Evolutionary conservation across 2,113 vertebrate genomes (phyloP), one percentile per base, ranked within the genome.

Genomic region (Chionomys nivalis): DNA sequence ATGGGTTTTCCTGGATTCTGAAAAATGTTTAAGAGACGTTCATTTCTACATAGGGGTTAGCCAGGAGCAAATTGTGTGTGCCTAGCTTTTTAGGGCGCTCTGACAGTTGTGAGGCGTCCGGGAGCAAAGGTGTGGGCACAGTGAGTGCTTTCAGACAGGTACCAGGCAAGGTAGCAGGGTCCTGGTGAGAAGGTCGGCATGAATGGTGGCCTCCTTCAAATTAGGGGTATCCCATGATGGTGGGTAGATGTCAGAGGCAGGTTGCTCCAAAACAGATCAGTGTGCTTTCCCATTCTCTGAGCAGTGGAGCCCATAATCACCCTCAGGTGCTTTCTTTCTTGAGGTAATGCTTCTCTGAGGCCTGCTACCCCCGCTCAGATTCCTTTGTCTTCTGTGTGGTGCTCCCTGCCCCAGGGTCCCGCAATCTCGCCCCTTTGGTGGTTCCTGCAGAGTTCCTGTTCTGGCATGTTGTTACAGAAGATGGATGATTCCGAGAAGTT

Each of bases 11-110:
- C 68, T 63, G 65, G 85, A n/a, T 66, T 61, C 65, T 68, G 36
- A 85, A 95, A 97, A 90, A 58, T 58, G 58, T 94, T 31, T 8
- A 70, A 79, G 87, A 96, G 58, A 63, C 33, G 31, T 78, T 66
- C 3, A 0, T 52, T 65, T 90, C 55, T 72, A 42, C 82, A 39
- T 93, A 86, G 89, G 89, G 87, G 31, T 83, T 26, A 96, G 92
- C 86, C 90, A 92, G 78, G 11, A 91, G 24, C 58, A 96, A 44
- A 95, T n/a, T 6, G 0, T 65, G 31, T 72, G 26, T 73, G 65
- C 63, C 17, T n/a, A 73, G 73, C 39, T 58, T 66, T 66, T 90
- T 26, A 16, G 0, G 26, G 79, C 16, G 21, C 19, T 11, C 49
- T 47, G 44, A 36, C 7, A 49, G 13, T 47, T 36, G 0, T 13